Evolutionary conservation across 2,113 vertebrate genomes (phyloP).

Genomic region (Climacteris rufus): DNA sequence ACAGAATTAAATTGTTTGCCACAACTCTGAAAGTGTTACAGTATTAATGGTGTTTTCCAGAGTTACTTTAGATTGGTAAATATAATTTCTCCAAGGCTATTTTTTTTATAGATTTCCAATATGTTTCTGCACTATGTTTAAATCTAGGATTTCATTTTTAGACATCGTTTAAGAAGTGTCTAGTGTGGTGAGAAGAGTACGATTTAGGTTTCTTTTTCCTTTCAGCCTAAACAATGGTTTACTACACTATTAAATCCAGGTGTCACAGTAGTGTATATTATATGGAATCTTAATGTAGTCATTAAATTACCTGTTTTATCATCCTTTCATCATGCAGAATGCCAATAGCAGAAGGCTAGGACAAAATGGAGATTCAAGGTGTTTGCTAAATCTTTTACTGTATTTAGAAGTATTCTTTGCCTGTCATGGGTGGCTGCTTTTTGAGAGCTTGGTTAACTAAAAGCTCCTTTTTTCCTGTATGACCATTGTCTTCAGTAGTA

Average conservation of each 20-base stretch:
- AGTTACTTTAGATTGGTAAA: not conserved
- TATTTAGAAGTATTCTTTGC: conserved; percentile 16
- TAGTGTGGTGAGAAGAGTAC: not conserved
- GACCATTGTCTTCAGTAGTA: conserved; percentile 55
- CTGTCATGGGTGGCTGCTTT: conserved; percentile 36
- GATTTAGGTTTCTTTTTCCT: not conserved
- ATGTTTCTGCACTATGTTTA: not conserved
- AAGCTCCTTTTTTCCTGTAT: conserved; percentile 2
- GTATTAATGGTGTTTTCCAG: not conserved
- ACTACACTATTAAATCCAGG: not conserved
- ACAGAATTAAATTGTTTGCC: not conserved
- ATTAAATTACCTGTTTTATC: conserved; percentile 33
- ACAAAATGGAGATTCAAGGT: conserved; percentile 63
- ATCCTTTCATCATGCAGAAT: conserved; percentile 47
- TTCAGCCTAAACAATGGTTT: not conserved
- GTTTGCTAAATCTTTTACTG: conserved; percentile 31
- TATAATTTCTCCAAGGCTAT: not conserved
- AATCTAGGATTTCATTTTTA: not conserved
- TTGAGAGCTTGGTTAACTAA: not conserved
- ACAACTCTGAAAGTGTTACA: not conserved
- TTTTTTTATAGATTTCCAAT: not conserved
- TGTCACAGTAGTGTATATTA: not conserved
- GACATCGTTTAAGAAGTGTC: not conserved
- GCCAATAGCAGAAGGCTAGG: conserved; percentile 41
- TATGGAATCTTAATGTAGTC: not conserved